Base-by-base conservation (phyloP, 2,888 invertebrate species). In the Brachyptera risi region DNA sequence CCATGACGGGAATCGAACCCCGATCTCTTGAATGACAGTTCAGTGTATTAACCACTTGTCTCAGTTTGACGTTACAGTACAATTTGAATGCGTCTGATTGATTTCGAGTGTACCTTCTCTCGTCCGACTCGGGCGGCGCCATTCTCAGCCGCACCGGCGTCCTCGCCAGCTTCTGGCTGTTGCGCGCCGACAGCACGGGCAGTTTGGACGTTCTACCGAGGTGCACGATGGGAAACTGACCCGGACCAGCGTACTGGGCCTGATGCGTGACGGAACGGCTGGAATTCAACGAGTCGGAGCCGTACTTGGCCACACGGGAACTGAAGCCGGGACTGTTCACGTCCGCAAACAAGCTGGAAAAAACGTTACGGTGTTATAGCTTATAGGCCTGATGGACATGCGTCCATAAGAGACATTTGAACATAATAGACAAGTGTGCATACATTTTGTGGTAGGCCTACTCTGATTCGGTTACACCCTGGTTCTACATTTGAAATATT, bases 321-420 rank as follows among this genome's bases (percentile, higher is more conserved):
- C 35, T 35, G 4, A 54, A 37, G 23, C 54, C 54, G 19, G 54
- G 35, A 21, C 54, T 54, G 54, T 31, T 54, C 5, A 54, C 54
- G 19, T 54, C 54, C 2, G 54, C 54, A 54, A 35, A 54, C 11
- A 23, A 7, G 23, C 54, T 54, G 37, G 9, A 17, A 35, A 15
- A 7, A 40, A 15, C n/a, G n/a, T n/a, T n/a, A n/a, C n/a, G 7
- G 35, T n/a, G n/a, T n/a, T n/a, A n/a, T n/a, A n/a, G n/a, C n/a
- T n/a, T n/a, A n/a, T n/a, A n/a, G n/a, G n/a, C n/a, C n/a, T n/a
- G n/a, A n/a, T n/a, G n/a, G n/a, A n/a, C n/a, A n/a, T n/a, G n/a
- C n/a, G n/a, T n/a, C n/a, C n/a, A n/a, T n/a, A n/a, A n/a, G n/a
- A n/a, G 35, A 35, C 35, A 5, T 7, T 35, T 35, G 5, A 7